Base-by-base conservation (phyloP, 2,797 vertebrate genomes). In the Botia kubotai region DNA sequence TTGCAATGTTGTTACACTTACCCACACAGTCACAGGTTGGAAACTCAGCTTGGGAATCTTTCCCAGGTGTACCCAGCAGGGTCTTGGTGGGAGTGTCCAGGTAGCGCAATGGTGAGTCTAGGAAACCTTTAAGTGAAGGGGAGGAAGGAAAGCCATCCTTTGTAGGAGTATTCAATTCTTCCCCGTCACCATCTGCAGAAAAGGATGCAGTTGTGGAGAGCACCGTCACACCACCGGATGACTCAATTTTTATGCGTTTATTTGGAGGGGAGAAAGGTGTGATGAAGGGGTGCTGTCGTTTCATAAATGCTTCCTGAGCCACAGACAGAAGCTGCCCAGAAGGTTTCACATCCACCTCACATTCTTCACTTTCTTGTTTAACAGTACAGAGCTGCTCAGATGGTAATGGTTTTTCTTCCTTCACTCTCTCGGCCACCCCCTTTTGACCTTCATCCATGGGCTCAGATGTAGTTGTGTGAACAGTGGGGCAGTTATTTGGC, bases 171-270 rank as follows among this genome's bases (percentile, higher is more conserved):
- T 94, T 93, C 43, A 93, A 88, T 4, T 95, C 92, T 3, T 95
- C 92, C 0, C 82, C 85, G 0, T 57, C 92, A 0, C 83, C 84
- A 0, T 57, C 78, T 0, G 93, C 91, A 0, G 95, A 93, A 87
- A 96, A 96, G 89, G 93, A 96, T 90, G 95, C 96, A 16, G 96
- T 98, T 87, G 98, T 98, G 7, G 98, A 99, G 39, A 99, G 93
- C 87, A 99, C 96, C 1, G 97, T 94, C 85, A 99, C 90, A 77
- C 95, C 95, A 83, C 97, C 97, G 3, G 96, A 96, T 76, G 95
- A 88, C 83, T 99, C 97, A 0, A 99, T 94, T 93, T 99, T 99
- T 89, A 99, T 95, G 82, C 97, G 96, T 90, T 98, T 99, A 91
- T 94, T 88, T 88, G 96, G n/a, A 46, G 95, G 90, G 88, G 93